phyloP scores from a whole-genome alignment of 2,888 invertebrate species.

The Apamea epomidion region DNA sequence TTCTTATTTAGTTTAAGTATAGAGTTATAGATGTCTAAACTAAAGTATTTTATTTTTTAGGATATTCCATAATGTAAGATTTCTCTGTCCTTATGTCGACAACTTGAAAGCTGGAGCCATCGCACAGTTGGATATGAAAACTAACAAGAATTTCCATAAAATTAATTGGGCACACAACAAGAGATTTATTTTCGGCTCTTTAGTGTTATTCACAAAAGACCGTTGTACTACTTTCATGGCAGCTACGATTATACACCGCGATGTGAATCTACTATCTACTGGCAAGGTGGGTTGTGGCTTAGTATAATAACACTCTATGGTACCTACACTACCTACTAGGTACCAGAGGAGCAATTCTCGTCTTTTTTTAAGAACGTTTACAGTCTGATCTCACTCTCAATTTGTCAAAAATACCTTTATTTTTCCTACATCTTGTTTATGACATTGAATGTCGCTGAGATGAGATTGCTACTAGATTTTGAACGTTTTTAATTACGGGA shows the following conservation, averaged over 20 bases:
- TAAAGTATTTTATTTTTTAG: conserved; percentile 69
- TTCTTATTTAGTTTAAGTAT: too few species aligned
- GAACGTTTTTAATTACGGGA: not conserved
- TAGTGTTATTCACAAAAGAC: conserved; percentile 93
- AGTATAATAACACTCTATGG: conserved; percentile 33
- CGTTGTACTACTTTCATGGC: conserved; percentile 92
- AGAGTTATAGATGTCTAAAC: not conserved
- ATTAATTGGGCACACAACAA: conserved; percentile 86
- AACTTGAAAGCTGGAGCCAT: conserved; percentile 80
- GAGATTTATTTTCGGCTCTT: conserved; percentile 92
- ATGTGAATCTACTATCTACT: conserved; percentile 75
- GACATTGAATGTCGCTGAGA: too few species aligned
- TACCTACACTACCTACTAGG: not conserved
- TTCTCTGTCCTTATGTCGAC: conserved; percentile 79
- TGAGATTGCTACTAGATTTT: not conserved
- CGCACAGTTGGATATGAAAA: conserved; percentile 75
- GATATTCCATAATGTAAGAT: conserved; percentile 83
- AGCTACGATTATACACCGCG: conserved; percentile 92
- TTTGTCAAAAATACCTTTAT: too few species aligned
- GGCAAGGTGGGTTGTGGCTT: conserved; percentile 76
- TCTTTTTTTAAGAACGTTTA: not conserved
- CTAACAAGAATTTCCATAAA: conserved; percentile 75
- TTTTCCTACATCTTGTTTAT: too few species aligned
- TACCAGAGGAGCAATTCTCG: not conserved
- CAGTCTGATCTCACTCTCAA: too few species aligned